Base-by-base conservation (phyloP, 2,888 invertebrate species). In the Sepioteuthis lessoniana region DNA sequence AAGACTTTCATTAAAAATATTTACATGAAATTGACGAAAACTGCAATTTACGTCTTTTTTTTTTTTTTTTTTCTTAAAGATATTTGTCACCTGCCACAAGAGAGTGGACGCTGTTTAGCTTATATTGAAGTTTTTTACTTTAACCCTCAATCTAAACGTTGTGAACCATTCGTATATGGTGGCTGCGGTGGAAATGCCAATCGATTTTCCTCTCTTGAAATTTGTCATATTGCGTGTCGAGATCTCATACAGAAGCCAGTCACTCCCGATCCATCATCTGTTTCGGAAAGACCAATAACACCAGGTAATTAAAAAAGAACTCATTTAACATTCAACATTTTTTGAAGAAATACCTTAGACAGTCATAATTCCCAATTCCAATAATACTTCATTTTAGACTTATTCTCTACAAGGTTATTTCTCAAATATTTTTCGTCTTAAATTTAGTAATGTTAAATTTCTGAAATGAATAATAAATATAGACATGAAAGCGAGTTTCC, bases 131-230 rank as follows among this genome's bases (percentile, higher is more conserved):
- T 96, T 1, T 96, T 94, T 94, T 95, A 94, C 4, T 98, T 98
- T 97, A 98, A 98, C 96, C 98, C 98, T 0, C 98, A 98, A 0
- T 98, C 98, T 91, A 98, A 98, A 95, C 98, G 98, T 46, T 97
- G 97, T 94, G 98, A 98, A 98, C 98, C 97, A 98, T 98, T 97
- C 98, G 98, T 97, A 97, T 98, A 97, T 92, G 98, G 98, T 91
- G 99, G 99, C 46, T 99, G 99, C 96, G 98, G 98, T 94, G 99
- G 99, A 94, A 99, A 99, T 97, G 98, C 96, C 92, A 97, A 97
- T 95, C 96, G 96, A 94, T 97, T 97, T 94, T 5, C 92, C 1
- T n/a, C 91, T n/a, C 42, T 50, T 60, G 91, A 55, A 94, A 60
- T 55, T n/a, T 91, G 91, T 60, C 31, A 47, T 31, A 31, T 42